Conservation (phyloP, 2,113 vertebrate species). For the Trachemys scripta region DNA sequence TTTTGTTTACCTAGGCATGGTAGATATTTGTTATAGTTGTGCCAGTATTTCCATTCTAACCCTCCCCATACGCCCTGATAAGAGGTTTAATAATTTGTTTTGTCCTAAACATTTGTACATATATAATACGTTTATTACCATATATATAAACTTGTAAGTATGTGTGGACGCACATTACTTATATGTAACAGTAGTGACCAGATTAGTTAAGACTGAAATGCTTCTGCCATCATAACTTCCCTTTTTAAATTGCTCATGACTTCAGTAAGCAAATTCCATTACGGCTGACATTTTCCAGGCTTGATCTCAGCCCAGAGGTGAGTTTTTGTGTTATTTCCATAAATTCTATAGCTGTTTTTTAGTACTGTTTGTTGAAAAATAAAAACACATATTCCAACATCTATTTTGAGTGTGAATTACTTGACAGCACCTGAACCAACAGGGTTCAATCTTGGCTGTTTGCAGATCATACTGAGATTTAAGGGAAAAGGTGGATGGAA, state of each 20-base stretch:
- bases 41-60: not conserved
- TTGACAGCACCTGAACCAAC: not conserved
- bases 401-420: not conserved
- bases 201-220: not conserved
- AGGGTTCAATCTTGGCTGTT: not conserved
- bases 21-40: not conserved
- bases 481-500: not conserved
- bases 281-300: not conserved
- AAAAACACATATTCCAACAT: not conserved
- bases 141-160: fast-evolving
- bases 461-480: not conserved
- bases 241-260: not conserved
- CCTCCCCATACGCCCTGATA: not conserved
- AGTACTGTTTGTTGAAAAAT: not conserved
- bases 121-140: not conserved
- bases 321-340: not conserved
- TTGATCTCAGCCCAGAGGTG: not conserved
- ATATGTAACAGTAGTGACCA: not conserved
- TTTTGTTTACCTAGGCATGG: not conserved
- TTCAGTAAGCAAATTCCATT: not conserved
- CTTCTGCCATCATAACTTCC: not conserved
- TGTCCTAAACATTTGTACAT: not conserved
- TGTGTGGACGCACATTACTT: not conserved
- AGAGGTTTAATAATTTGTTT: not conserved
- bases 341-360: fast-evolving